Evolutionary conservation across 2,797 vertebrate genomes (phyloP), one percentile per base, ranked within the genome.

Genomic region (Pelochelys cantorii): DNA sequence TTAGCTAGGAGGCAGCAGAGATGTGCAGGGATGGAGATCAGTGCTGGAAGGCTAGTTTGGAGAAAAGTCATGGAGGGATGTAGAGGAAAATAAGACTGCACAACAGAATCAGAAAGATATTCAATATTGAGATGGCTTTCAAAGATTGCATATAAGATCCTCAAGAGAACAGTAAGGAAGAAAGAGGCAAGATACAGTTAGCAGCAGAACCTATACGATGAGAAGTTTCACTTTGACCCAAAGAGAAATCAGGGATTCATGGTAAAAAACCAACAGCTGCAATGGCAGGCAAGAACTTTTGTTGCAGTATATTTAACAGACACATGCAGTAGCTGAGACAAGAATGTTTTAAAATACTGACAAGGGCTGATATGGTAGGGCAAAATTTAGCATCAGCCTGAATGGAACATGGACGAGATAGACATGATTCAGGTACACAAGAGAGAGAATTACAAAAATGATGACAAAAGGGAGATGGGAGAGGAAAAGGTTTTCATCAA

Each of bases 11-110:
- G 11, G 23, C 12, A 11, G 11, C 8, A 81, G 20, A 85, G 85
- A 3, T 0, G 0, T 0, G 1, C 60, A 83, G 42, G 34, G 2
- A 22, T 13, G 31, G 18, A 34, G n/a, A 71, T 37, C 5, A 56
- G 53, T 60, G 83, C 11, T 3, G 2, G 2, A 68, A 75, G 23
- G 48, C 34, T 1, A 31, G 25, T 9, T 7, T 68, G 7, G 56
- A 79, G 82, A 81, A 86, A 57, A 1, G 56, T 27, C 23, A 6
- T 7, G 15, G 14, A 48, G 25, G 23, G 14, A 11, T 2, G 10
- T 7, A 56, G 31, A 2, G 6, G 12, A 11, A 25, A 11, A 48
- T 31, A 3, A 9, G 42, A 13, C 17, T 81, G 5, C 77, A 34
- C 31, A 65, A 83, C 15, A 11, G 55, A 80, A 6, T 55, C 79